Evolutionary conservation across 2,888 invertebrate genomes (phyloP).

Genomic region (Imbricaverruca yamaguchii): DNA sequence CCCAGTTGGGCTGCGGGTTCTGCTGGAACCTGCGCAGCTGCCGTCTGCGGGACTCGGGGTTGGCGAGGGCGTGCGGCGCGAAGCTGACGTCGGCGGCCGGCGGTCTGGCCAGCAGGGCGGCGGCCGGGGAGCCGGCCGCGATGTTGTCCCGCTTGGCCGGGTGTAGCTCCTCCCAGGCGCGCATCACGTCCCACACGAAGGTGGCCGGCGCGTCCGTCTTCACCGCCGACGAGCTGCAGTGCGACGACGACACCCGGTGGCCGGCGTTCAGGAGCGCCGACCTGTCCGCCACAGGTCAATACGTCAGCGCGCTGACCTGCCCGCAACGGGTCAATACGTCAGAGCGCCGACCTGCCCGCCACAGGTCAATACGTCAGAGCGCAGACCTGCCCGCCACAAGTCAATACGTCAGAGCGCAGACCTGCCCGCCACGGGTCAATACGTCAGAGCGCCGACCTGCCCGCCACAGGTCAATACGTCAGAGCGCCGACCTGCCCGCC

Average conservation of each 20-base stretch:
- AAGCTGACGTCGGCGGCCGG: constrained; percentile 45
- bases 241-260: constrained; percentile 83
- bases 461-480: too few species aligned
- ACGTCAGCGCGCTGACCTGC: too few species aligned
- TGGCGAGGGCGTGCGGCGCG: constrained; percentile 58
- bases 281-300: constrained; percentile 46
- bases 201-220: constrained; percentile 85
- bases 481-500: too few species aligned
- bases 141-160: constrained; percentile 28
- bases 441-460: too few species aligned
- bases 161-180: constrained; percentile 57
- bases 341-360: too few species aligned
- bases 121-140: constrained; percentile 23
- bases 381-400: too few species aligned
- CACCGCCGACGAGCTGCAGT: constrained; percentile 75
- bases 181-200: constrained; percentile 85
- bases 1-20: constrained; percentile 84
- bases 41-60: constrained; percentile 66
- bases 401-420: too few species aligned
- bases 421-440: too few species aligned
- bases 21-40: constrained; percentile 71
- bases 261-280: constrained; percentile 87
- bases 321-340: too few species aligned
- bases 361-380: too few species aligned
- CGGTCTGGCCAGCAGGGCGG: constrained; percentile 24